Evolutionary conservation across 2,888 invertebrate species (phyloP), one percentile per base, ranked within the genome.

Genomic region (Tenthredo distinguenda): DNA sequence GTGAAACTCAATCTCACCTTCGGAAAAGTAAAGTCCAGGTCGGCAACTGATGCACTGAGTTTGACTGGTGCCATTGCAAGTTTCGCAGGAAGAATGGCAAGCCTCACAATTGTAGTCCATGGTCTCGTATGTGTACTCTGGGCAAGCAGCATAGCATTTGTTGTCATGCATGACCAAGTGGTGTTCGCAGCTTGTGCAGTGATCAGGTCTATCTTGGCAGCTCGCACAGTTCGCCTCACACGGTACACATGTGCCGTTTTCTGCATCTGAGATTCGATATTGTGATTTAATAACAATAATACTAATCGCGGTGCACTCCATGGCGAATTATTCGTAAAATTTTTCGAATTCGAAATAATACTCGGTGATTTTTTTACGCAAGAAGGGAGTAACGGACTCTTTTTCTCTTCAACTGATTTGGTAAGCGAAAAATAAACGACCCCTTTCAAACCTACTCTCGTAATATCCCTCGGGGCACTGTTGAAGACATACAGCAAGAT

Each of bases 391-490:
- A 10, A 62, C 0, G 21, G n/a, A 21, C 1, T 85, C 18, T 12
- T n/a, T 10, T 37, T 12, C 58, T 50, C 47, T 34, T 12, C 34
- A 18, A 77, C 5, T 4, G 34, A 77, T 55, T 77, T 31, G 31
- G 2, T 12, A 18, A 71, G n/a, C 2, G 31, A 74, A 43, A 7
- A 62, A 40, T 18, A 82, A 55, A 76, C 71, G 34, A 68, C 81
- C 10, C 9, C 9, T 65, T 74, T 86, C 74, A 83, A 71, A 94
- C 94, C 94, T 93, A 97, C 97, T 96, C 94, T 97, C 97, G 94
- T 96, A 98, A 92, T 98, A 98, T 79, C 98, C 97, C 91, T 98
- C 98, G 0, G 98, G 98, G 92, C 98, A 98, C 90, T 97, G 96
- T 92, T 98, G 97, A 86, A 98, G 94, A 90, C 98, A 98, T 31